Evolutionary conservation across 2,888 invertebrate genomes (phyloP).

Genomic region (Platycheirus rosarum): DNA sequence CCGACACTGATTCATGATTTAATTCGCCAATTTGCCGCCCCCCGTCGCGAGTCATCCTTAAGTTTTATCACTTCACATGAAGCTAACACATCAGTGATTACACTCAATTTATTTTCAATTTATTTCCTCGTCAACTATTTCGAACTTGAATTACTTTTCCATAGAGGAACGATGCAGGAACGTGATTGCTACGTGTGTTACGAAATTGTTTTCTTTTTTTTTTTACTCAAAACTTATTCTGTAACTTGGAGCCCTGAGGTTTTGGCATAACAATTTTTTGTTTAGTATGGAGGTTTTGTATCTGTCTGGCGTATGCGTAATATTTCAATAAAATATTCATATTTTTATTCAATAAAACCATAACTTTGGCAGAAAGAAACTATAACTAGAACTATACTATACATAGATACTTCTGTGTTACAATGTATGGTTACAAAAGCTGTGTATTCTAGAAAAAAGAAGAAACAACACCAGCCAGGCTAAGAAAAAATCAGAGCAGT

Average conservation of each 20-base stretch:
- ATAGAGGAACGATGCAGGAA: constrained; percentile 3
- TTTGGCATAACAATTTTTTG: background rate
- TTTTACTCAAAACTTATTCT: constrained; percentile 16
- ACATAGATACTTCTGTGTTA: too few relatives aligned
- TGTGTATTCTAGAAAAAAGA: too few relatives aligned
- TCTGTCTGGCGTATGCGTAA: constrained; percentile 39
- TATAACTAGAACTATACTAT: too few relatives aligned
- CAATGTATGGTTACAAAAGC: too few relatives aligned
- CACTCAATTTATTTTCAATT: constrained; percentile 61
- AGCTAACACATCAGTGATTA: constrained; percentile 48
- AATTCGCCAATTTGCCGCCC: background rate
- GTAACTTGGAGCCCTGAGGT: background rate
- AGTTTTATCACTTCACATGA: constrained; percentile 37
- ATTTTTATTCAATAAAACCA: constrained; percentile 30
- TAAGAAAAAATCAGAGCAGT: too few relatives aligned
- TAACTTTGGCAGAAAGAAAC: too few relatives aligned
- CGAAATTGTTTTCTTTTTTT: background rate
- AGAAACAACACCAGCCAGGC: too few relatives aligned
- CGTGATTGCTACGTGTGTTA: constrained; percentile 21
- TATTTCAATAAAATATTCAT: constrained; percentile 51
- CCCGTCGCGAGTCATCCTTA: constrained; percentile 33
- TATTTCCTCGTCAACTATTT: constrained; percentile 37
- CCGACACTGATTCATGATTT: constrained; percentile 33
- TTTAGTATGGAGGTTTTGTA: background rate
- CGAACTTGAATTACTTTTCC: constrained; percentile 48